Conservation (phyloP, 2,888 invertebrate genomes). For the Nomada goodeniana region DNA sequence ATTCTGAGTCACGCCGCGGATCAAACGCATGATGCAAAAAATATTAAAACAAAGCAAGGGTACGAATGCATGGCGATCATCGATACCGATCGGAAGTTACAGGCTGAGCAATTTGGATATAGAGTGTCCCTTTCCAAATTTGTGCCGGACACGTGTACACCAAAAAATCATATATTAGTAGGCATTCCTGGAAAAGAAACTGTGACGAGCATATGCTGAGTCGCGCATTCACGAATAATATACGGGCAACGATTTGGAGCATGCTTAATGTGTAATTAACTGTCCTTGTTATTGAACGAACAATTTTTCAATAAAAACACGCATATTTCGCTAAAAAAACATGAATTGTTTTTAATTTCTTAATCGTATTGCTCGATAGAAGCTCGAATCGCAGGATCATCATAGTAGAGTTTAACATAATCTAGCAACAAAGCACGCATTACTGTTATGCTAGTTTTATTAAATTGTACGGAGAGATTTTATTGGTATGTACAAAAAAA, state of each 20-base stretch:
- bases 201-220: background rate
- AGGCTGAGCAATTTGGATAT: conserved; percentile 92
- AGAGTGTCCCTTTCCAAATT: conserved; percentile 90
- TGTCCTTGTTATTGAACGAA: conserved; percentile 36
- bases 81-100: conserved; percentile 92
- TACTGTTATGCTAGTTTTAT: conserved; percentile 71
- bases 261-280: conserved; percentile 16
- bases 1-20: conserved; percentile 96
- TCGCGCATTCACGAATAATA: conserved; percentile 6
- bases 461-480: conserved; percentile 67
- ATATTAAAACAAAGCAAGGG: conserved; percentile 90
- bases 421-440: conserved; percentile 62
- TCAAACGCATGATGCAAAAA: conserved; percentile 92
- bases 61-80: conserved; percentile 94
- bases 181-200: conserved; percentile 85
- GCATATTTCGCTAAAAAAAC: conserved; percentile 11
- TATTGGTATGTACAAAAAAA: conserved; percentile 74
- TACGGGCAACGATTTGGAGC: conserved; percentile 2
- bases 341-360: background rate
- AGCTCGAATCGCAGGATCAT: background rate
- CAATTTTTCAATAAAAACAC: conserved; percentile 21
- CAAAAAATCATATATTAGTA: conserved; percentile 95
- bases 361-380: background rate
- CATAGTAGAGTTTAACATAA: conserved; percentile 43
- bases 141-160: conserved; percentile 93